Evolutionary conservation across 1,140 invertebrate genomes (phyloP).

Genomic region (Chironomus striatipennis): DNA sequence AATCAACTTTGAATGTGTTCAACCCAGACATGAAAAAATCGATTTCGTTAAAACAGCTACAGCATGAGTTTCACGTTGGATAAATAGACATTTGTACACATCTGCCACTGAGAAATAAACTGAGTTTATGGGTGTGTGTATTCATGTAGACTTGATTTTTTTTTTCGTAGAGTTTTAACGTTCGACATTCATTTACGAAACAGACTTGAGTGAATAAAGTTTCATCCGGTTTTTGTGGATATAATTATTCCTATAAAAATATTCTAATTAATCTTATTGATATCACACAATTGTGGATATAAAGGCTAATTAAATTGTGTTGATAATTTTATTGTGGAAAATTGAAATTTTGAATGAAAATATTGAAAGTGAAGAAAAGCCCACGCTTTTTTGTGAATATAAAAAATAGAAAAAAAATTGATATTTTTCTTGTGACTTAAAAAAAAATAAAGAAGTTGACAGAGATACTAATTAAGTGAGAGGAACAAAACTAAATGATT

Average conservation of each 20-base stretch:
- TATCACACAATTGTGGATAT: too few relatives aligned
- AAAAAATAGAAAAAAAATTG: neutral
- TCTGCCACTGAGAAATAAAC: neutral
- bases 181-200: constrained; percentile 2
- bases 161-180: neutral
- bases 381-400: neutral
- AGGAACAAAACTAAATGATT: too few relatives aligned
- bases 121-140: neutral
- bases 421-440: too few relatives aligned
- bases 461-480: too few relatives aligned
- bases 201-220: constrained; percentile 1
- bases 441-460: too few relatives aligned
- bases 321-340: neutral
- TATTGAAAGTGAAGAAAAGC: neutral
- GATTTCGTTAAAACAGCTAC: neutral
- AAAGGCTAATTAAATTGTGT: too few relatives aligned
- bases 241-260: neutral
- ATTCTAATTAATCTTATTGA: neutral
- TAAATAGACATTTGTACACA: neutral
- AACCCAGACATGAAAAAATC: constrained; percentile 12
- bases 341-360: neutral
- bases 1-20: neutral
- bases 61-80: neutral
- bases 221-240: neutral
- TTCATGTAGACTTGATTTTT: neutral